Evolutionary conservation across 2,797 vertebrate genomes (phyloP), one percentile per base, ranked within the genome.

Genomic region (Cyclura pinguis): DNA sequence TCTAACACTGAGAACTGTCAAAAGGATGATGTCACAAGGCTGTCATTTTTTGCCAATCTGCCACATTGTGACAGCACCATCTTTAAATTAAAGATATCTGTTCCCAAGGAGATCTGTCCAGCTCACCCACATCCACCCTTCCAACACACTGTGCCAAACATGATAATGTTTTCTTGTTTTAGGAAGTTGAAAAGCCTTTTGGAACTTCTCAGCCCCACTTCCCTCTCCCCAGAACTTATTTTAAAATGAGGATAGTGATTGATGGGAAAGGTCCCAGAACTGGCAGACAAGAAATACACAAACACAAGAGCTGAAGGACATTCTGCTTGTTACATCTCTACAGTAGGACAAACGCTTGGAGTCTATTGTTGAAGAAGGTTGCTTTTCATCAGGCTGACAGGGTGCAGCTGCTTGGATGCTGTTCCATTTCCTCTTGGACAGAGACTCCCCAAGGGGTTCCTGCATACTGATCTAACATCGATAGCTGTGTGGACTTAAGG

Each of bases 371-470:
- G 83, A 90, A 85, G 84, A 55, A 92, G 88, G 91, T 52, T 83
- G 92, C 88, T 94, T 94, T 94, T 92, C 93, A 93, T n/a, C 90
- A 88, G 87, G 62, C 84, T 96, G 96, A 93, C 92, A 88, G 90
- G 91, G 91, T 67, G 90, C 93, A 95, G 93, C 95, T 96, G 94
- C 90, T 77, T 86, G 92, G 92, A 93, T 94, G 87, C 81, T 0
- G 0, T 72, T 88, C 90, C 35, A 22, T 83, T 78, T 92, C 90
- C 92, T 90, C n/a, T 83, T 50, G 91, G 87, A 92, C 22, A 10
- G 3, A 24, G 27, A 9, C 22, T 90, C 93, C 72, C 69, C 6
- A 87, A 50, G 80, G 90, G 91, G 80, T 32, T 64, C 87, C 84
- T 88, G 59, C 62, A 42, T 0, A 6, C 86, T 32, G 84, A 95